A percentile compares a stretch with the other conserved stretches of the same genome.
These are phyloP conservation scores for Struthio camelus DNA, from an alignment of 2,113 vertebrate species.

Conservation along the genomic window DNA sequence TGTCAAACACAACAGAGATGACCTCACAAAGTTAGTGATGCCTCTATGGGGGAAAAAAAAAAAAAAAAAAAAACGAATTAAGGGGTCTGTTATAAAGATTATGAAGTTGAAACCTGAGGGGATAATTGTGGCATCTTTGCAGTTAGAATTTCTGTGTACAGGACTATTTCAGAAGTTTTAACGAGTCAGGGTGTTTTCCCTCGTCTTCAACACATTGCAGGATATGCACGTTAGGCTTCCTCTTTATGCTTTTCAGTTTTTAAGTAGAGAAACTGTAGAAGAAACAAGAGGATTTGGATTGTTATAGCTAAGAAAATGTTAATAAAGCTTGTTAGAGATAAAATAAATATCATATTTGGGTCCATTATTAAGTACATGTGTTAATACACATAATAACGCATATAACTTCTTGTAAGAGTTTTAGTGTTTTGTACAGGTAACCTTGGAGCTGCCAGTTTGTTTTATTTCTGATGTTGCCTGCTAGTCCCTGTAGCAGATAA, in stretches of 20 bases:
- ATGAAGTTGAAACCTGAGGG: not conserved
- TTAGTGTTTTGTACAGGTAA: not conserved
- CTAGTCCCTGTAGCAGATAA: conserved; percentile 67
- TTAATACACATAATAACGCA: not conserved
- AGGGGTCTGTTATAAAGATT: not conserved
- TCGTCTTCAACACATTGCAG: not conserved
- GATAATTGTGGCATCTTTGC: not conserved
- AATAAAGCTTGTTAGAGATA: not conserved
- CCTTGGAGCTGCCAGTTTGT: conserved; percentile 48
- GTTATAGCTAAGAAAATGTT: not conserved
- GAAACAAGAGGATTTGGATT: not conserved
- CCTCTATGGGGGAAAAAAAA: not conserved
- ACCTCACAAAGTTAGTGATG: not conserved
- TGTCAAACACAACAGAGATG: not conserved
- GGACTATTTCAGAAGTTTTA: not conserved
- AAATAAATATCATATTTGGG: not conserved
- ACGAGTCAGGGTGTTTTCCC: not conserved
- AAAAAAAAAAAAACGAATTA: not conserved
- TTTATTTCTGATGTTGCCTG: conserved; percentile 61
- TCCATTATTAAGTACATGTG: not conserved
- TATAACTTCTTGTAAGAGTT: not conserved
- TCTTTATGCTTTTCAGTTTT: not conserved
- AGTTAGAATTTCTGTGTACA: not conserved
- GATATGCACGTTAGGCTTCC: not conserved
- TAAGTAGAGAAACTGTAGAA: not conserved